Base-by-base conservation (phyloP, 2,113 vertebrate genomes). In the Morone saxatilis region DNA sequence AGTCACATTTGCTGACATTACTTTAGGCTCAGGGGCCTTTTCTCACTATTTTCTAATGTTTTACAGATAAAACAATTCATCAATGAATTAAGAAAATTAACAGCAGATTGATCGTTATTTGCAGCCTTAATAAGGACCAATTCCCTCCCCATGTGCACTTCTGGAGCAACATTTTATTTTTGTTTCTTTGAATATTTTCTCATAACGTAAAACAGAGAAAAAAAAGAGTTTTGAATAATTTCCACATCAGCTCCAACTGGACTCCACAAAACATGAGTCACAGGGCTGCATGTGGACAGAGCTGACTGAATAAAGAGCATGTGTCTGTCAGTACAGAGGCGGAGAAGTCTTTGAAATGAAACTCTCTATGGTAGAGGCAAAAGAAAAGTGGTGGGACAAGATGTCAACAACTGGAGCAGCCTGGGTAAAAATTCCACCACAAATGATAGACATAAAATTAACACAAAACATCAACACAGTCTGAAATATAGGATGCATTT, bases 231-330 rank as follows among this genome's bases (percentile, higher is more conserved):
- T 50, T 51, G 22, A 69, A 51, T 38, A 17, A 43, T 43, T 56
- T 54, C 38, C 69, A 43, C 50, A 41, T 56, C 17, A 7, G 56
- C 16, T 71, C n/a, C 20, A 57, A 19, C 50, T 54, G 51, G 22
- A 54, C 68, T 87, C 74, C 84, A 63, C 54, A 59, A 11, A 59
- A 56, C 72, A 71, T 81, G 75, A 88, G 82, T 87, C 84, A 85
- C 67, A 60, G 40, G 4, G 78, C 76, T 78, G 69, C 78, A 70
- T 88, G 63, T 54, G 53, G 84, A 67, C 56, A 36, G 60, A 65
- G 40, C 41, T 59, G 71, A 81, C 3, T 47, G 68, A 76, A 71
- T 85, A 71, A 88, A 79, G 71, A 78, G 61, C 31, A 45, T 51
- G 59, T 78, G 65, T 87, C 45, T 85, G 43, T 56, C 76, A 53